Evolutionary conservation across 1,140 invertebrate species (phyloP).

Genomic region (Bathynomus jamesi): DNA sequence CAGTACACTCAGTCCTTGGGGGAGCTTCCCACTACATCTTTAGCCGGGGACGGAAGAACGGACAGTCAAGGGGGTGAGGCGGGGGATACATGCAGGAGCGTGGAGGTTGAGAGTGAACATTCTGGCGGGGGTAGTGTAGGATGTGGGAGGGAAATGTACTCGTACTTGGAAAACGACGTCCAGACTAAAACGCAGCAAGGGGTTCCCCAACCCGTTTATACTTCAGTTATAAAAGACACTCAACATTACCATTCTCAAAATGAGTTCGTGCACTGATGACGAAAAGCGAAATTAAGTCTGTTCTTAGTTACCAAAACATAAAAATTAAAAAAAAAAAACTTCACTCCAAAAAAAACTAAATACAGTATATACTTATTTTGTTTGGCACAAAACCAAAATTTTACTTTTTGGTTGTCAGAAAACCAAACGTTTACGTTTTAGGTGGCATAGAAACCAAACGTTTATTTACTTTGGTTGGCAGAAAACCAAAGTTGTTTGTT

Average conservation of each 20-base stretch:
- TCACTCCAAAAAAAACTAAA: background rate
- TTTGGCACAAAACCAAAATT: background rate
- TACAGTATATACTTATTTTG: background rate
- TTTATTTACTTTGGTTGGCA: too few species aligned
- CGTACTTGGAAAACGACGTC: background rate
- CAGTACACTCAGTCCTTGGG: background rate
- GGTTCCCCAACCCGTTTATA: background rate
- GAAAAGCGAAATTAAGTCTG: too few species aligned
- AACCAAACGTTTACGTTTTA: too few species aligned
- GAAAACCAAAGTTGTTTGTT: too few species aligned
- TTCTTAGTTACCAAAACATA: background rate
- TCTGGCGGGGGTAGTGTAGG: background rate
- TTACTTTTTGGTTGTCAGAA: too few species aligned
- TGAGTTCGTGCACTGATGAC: background rate
- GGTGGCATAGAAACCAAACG: too few species aligned
- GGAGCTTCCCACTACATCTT: background rate
- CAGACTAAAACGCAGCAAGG: background rate
- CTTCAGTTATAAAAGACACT: background rate
- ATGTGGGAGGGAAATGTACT: background rate
- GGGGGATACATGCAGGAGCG: background rate
- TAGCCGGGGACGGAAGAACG: background rate
- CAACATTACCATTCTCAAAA: background rate
- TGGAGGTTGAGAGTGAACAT: background rate
- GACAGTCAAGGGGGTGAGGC: background rate
- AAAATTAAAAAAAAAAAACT: background rate